Conservation (phyloP, 2,113 vertebrate species). For the Brevimyrus niger region DNA sequence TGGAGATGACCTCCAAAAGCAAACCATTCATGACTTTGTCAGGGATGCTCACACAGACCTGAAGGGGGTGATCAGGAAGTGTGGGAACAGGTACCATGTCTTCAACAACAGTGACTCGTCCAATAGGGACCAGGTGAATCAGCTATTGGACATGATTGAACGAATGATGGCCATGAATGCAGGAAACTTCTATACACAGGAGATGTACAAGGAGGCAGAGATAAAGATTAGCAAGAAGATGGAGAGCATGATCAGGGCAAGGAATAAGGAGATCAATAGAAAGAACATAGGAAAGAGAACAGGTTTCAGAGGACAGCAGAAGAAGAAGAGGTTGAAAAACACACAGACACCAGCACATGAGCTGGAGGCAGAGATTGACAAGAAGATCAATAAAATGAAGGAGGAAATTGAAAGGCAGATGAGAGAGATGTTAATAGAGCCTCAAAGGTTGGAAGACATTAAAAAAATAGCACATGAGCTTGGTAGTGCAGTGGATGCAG, state of each 20-base stretch:
- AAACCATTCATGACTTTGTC: too few species aligned
- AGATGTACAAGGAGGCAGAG: slow-evolving; percentile 14
- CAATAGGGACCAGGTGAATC: background rate
- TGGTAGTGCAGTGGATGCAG: background rate
- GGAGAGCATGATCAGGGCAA: background rate
- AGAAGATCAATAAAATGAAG: background rate
- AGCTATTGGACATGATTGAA: slow-evolving; percentile 9
- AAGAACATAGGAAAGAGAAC: background rate
- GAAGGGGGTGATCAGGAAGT: background rate
- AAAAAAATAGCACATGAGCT: background rate
- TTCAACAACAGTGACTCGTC: slow-evolving; percentile 22
- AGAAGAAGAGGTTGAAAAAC: background rate
- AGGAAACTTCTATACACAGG: background rate
- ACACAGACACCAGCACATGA: background rate
- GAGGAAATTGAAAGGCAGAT: background rate
- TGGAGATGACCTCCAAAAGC: too few species aligned
- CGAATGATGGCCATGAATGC: background rate
- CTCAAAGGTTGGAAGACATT: background rate
- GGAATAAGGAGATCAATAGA: background rate
- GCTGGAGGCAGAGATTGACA: background rate
- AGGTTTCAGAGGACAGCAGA: background rate
- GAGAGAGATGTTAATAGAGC: too few species aligned
- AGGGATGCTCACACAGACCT: too few species aligned
- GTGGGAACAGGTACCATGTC: slow-evolving; percentile 19
- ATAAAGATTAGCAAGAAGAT: background rate